A percentile compares a stretch with the other conserved stretches of the same genome.
Evolutionary conservation across 2,888 invertebrate genomes (phyloP).

Genomic region (Polydrusus pterygomalis): DNA sequence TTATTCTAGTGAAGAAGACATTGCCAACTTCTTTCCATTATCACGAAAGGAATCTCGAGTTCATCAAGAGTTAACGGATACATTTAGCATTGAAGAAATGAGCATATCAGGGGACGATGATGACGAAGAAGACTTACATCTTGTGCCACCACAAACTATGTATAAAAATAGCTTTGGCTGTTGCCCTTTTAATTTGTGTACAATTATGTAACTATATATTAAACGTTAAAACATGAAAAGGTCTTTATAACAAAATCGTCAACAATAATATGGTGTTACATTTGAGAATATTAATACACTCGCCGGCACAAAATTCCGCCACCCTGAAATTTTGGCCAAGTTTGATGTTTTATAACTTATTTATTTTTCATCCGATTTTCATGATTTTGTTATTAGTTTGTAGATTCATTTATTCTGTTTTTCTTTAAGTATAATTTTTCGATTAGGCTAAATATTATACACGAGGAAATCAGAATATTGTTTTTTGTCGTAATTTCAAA

Average conservation of each 20-base stretch:
- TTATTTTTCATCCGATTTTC: no score
- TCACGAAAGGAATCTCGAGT: constrained; percentile 69
- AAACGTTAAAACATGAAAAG: constrained; percentile 11
- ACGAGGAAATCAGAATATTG: no score
- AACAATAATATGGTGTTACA: background rate
- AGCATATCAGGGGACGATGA: constrained; percentile 75
- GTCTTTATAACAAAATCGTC: background rate
- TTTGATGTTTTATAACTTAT: no score
- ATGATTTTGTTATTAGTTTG: no score
- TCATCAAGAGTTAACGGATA: constrained; percentile 76
- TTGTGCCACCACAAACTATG: constrained; percentile 71
- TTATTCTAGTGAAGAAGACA: constrained; percentile 73
- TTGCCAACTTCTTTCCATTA: constrained; percentile 74
- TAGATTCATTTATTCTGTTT: no score
- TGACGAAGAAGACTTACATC: constrained; percentile 72
- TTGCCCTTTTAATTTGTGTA: constrained; percentile 68
- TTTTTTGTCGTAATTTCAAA: no score
- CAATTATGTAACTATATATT: constrained; percentile 60
- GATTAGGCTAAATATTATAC: no score
- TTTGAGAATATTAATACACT: no score
- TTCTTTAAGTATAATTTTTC: no score
- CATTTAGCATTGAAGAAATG: constrained; percentile 78
- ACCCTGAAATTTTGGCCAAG: no score
- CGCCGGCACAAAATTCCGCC: no score
- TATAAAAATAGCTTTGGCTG: constrained; percentile 69